phyloP scores from a whole-genome alignment of 1,140 invertebrate genomes.

The Scaptomyza montana region DNA sequence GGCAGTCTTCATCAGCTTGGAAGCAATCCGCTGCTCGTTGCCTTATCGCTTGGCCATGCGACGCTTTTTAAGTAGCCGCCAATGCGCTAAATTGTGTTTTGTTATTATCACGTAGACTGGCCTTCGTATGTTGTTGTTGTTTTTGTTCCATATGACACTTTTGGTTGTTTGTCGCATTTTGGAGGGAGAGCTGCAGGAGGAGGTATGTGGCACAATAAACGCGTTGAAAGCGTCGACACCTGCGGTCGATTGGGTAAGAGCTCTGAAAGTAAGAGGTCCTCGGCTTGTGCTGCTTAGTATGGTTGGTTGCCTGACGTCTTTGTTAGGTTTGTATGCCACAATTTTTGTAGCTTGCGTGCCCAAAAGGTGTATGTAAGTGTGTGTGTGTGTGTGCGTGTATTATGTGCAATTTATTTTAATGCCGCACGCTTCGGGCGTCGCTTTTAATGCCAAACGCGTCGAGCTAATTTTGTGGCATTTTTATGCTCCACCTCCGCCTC shows the following conservation, averaged over 20 bases:
- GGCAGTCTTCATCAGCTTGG: slow-evolving; percentile 28
- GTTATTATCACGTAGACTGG: slow-evolving; percentile 64
- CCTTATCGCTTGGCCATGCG: slow-evolving; percentile 75
- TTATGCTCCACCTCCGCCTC: slow-evolving; percentile 43
- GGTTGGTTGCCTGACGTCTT: slow-evolving; percentile 4
- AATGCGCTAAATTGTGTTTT: slow-evolving; percentile 80
- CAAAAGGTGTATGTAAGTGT: slow-evolving; percentile 24
- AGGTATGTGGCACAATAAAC: slow-evolving; percentile 48
- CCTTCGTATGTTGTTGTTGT: slow-evolving; percentile 27
- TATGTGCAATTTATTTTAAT: slow-evolving; percentile 79
- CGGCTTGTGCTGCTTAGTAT: background rate
- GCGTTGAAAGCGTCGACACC: slow-evolving; percentile 75
- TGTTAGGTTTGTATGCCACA: slow-evolving; percentile 26
- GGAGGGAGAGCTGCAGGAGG: background rate
- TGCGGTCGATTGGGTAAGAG: slow-evolving; percentile 51
- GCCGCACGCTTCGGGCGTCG: slow-evolving; percentile 73
- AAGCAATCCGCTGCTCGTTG: slow-evolving; percentile 24
- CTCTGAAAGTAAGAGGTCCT: background rate
- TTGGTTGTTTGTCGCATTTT: slow-evolving; percentile 9
- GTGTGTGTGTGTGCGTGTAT: slow-evolving; percentile 43
- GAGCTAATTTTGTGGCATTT: slow-evolving; percentile 79
- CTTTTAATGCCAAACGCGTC: slow-evolving; percentile 77
- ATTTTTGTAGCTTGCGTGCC: slow-evolving; percentile 30
- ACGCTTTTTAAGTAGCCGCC: slow-evolving; percentile 80
- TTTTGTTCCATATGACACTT: slow-evolving; percentile 68